Evolutionary conservation across 2,113 vertebrate genomes (phyloP), one percentile per base, ranked within the genome.

Genomic region (Herpetotheres cachinnans): DNA sequence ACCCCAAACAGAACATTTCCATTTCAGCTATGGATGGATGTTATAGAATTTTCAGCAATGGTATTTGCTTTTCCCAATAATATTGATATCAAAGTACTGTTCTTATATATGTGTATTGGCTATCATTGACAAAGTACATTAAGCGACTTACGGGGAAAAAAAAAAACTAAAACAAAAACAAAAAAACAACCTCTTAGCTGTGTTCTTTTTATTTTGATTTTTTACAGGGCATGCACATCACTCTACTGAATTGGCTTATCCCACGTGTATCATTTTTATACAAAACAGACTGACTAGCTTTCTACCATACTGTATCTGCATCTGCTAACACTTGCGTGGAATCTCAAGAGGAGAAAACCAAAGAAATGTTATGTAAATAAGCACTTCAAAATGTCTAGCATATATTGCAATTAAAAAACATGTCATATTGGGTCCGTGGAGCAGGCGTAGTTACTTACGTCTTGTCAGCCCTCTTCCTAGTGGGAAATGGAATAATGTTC

Each of bases 311-410:
- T 92, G 81, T 87, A 62, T 76, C 80, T 91, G 47, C 70, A 78
- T 94, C 78, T 96, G 85, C 91, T 90, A 56, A 30, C 72, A n/a
- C 17, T 86, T 85, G 46, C 4, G 10, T 72, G 36, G 58, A 94
- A 84, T 93, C 59, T 89, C 78, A 44, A 89, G 70, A 92, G 82
- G 93, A 90, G 70, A 54, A 89, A 94, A 89, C 4, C 56, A 62
- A 94, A 92, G n/a, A 83, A 72, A 84, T 86, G 16, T 69, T 84
- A 82, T 89, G 49, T 82, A 94, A 93, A 92, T 79, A 93, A 83
- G 38, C 54, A 30, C 56, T 97, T 90, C 52, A 94, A 85, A 91
- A 76, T 49, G 40, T 65, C 36, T 79, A 83, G 56, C 46, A 46
- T 58, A 24, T 36, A 55, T 44, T 40, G 46, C 34, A 47, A 74